A percentile compares a stretch with the other conserved stretches of the same genome.
These are phyloP conservation scores for Limnephilus marmoratus DNA, from an alignment of 2,888 invertebrate species.

Conservation along the genomic window DNA sequence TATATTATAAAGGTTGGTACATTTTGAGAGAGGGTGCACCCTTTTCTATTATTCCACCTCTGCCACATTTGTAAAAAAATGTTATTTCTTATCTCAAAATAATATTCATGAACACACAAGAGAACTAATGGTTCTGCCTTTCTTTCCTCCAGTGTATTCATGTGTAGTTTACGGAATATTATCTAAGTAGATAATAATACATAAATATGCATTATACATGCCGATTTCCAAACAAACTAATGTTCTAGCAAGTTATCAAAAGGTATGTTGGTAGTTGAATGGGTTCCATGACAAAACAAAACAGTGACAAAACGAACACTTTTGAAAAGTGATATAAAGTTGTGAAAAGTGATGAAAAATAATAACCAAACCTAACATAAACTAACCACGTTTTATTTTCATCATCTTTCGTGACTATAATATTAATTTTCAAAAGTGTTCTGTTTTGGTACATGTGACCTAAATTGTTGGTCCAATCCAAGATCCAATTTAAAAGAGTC, in stretches of 20 bases:
- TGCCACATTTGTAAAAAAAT: slow-evolving; percentile 42
- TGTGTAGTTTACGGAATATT: neutral
- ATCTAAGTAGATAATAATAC: too few species aligned
- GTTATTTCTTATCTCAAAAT: slow-evolving; percentile 34
- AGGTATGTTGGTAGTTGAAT: too few species aligned
- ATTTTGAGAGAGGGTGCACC: slow-evolving; percentile 26
- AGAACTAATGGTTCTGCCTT: neutral
- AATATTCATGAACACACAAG: neutral
- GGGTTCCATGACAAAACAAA: too few species aligned
- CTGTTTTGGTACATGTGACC: too few species aligned
- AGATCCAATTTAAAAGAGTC: neutral
- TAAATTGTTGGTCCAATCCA: neutral
- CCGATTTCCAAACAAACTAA: too few species aligned
- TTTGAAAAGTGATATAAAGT: too few species aligned
- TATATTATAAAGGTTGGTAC: slow-evolving; percentile 18
- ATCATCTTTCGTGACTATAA: too few species aligned
- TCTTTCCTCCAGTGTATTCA: neutral
- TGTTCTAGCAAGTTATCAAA: neutral
- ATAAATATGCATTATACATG: neutral
- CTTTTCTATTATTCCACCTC: slow-evolving; percentile 40
- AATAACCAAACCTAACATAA: too few species aligned
- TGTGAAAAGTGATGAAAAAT: too few species aligned
- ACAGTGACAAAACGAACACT: too few species aligned
- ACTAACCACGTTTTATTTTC: too few species aligned
- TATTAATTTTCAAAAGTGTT: too few species aligned